These are phyloP conservation scores for Euwallacea fornicatus DNA, from an alignment of 1,140 invertebrate species.

Conservation along the genomic window DNA sequence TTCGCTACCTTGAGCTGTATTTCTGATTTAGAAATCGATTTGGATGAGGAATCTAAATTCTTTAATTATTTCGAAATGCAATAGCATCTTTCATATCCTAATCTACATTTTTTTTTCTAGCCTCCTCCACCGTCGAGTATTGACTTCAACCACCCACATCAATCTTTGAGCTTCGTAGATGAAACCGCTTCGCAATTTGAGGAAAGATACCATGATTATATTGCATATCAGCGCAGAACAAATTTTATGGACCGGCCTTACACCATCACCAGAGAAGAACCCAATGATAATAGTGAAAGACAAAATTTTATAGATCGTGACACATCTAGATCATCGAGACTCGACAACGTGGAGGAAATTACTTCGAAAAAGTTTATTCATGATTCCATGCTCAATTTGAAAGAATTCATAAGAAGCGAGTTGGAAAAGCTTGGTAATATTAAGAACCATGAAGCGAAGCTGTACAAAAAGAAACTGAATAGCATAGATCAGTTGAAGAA, in stretches of 20 bases:
- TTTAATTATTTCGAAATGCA: no score
- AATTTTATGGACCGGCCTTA: conserved; percentile 3
- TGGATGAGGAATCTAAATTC: no score
- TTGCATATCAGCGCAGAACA: background rate
- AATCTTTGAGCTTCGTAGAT: background rate
- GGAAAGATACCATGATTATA: background rate
- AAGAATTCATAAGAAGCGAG: conserved; percentile 31
- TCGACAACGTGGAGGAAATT: conserved; percentile 12
- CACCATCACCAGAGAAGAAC: background rate
- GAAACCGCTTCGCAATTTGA: background rate
- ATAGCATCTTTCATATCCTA: no score
- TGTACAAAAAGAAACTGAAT: conserved; percentile 29
- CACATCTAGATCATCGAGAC: background rate
- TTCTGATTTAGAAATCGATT: no score
- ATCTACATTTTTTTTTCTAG: no score
- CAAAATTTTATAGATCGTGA: background rate
- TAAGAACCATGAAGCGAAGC: background rate
- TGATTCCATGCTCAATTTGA: conserved; percentile 13
- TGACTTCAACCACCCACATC: background rate
- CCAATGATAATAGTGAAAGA: background rate
- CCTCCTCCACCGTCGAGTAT: background rate
- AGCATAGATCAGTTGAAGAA: conserved; percentile 22
- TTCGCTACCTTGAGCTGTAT: no score
- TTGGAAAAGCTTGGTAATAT: conserved; percentile 23
- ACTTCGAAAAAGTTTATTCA: conserved; percentile 11